phyloP scores from a whole-genome alignment of 2,888 invertebrate genomes.

The Philhelius pedissequus region DNA sequence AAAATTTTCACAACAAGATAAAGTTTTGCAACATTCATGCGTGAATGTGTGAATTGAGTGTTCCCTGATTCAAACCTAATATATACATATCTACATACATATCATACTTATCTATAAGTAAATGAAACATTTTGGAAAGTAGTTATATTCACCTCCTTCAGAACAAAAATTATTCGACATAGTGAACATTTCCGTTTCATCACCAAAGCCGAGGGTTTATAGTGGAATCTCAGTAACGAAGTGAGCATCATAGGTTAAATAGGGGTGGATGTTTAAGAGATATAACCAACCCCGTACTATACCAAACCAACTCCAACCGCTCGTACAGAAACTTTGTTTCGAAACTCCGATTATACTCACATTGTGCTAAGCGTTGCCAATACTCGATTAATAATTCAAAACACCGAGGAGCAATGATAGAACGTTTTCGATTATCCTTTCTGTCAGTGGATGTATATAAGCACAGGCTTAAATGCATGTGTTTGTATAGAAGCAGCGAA shows the following conservation, averaged over 20 bases:
- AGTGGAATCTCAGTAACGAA: conserved; percentile 5
- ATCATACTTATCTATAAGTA: too few relatives aligned
- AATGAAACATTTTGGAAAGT: not conserved
- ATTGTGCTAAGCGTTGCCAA: conserved; percentile 41
- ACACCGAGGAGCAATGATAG: conserved; percentile 2
- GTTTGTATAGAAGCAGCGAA: not conserved
- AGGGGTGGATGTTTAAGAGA: not conserved
- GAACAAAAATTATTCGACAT: not conserved
- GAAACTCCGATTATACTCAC: conserved; percentile 16
- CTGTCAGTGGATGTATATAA: not conserved
- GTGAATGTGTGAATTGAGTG: too few relatives aligned
- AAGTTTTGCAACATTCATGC: too few relatives aligned
- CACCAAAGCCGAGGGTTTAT: not conserved
- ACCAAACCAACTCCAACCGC: not conserved
- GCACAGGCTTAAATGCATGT: too few relatives aligned
- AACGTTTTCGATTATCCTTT: conserved; percentile 27
- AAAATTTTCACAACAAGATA: too few relatives aligned
- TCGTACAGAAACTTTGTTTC: not conserved
- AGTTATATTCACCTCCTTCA: not conserved
- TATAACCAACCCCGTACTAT: not conserved
- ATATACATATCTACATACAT: too few relatives aligned
- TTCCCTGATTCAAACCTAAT: too few relatives aligned
- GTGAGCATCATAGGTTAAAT: not conserved
- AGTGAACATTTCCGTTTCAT: conserved; percentile 26
- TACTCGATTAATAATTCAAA: conserved; percentile 54